Evolutionary conservation across 2,797 vertebrate genomes (phyloP), one percentile per base, ranked within the genome.

Genomic region (Pempheris klunzingeri): DNA sequence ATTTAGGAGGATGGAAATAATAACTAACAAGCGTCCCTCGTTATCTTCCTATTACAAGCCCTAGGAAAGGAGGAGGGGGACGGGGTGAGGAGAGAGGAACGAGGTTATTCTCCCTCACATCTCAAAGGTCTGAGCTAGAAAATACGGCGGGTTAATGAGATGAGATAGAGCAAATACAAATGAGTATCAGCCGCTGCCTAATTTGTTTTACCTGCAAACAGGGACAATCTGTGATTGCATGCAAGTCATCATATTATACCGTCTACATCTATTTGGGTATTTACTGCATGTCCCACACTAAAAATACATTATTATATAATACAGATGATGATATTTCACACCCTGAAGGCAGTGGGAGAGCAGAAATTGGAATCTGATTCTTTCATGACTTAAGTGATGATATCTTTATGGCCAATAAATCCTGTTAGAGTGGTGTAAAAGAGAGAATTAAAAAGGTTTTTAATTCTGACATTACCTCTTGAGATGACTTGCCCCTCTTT

Each of bases 381-480:
- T n/a, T 54, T 62, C 71, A 70, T 53, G 64, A 82, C 78, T 84
- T 74, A 73, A 84, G 74, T 30, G 74, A 88, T 78, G 68, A 32
- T 63, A 71, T 86, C 78, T 86, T 87, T 78, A 86, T 69, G 50
- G 63, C 60, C 67, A 61, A 82, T 90, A 82, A 86, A 88, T 85
- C 78, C 50, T 66, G 82, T 81, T 82, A 59, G 74, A 70, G 61
- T 44, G 24, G 52, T 49, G 71, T 74, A 81, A 86, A 71, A 68
- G 50, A 88, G 78, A 20, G n/a, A n/a, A n/a, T n/a, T n/a, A n/a
- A n/a, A n/a, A n/a, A n/a, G 81, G 78, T 75, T 86, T 88, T 92
- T 91, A 85, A 87, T 90, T 89, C 70, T 50, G 26, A 62, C 69
- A 50, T 85, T 74, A 76, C 86, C 78, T 84, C 73, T 74, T 59